Percentiles rank a stretch among this genome's conserved stretches.
Conservation (phyloP, 2,797 vertebrate genomes). For the Karalla daura region DNA sequence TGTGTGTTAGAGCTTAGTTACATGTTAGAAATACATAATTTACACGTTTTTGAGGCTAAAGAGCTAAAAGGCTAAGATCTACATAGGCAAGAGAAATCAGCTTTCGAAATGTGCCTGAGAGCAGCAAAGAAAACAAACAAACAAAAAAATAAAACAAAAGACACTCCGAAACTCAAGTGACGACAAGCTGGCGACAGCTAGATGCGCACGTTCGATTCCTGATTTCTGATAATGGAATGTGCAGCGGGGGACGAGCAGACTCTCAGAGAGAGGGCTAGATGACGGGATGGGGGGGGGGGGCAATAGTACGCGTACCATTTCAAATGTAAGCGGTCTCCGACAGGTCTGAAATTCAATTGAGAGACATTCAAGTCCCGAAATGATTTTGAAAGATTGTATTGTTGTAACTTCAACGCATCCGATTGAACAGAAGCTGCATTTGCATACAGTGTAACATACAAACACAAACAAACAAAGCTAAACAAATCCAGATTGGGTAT, state of each 20-base stretch:
- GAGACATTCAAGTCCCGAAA: conserved; percentile 33
- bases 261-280: conserved; percentile 26
- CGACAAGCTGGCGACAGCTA: conserved; percentile 57
- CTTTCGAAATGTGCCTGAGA: conserved; percentile 78
- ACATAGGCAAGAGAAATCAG: conserved; percentile 73
- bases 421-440: conserved; percentile 60
- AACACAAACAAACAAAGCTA: conserved; percentile 62
- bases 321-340: conserved; percentile 28
- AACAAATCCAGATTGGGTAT: conserved; percentile 73
- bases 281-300: conserved; percentile 29
- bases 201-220: conserved; percentile 59
- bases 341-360: conserved; percentile 29
- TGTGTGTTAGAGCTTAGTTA: conserved; percentile 72
- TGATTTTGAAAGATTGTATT: conserved; percentile 28
- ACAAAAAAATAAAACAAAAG: conserved; percentile 30
- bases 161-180: conserved; percentile 66
- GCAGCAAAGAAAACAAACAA: too few species aligned
- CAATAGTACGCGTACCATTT: conserved; percentile 59
- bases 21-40: conserved; percentile 78
- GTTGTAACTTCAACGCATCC: conserved; percentile 52
- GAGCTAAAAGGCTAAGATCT: conserved; percentile 78
- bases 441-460: conserved; percentile 69
- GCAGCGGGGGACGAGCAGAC: conserved; percentile 49
- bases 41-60: conserved; percentile 84
- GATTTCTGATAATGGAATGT: conserved; percentile 72